phyloP scores from a whole-genome alignment of 2,888 invertebrate genomes.

The Dolomedes plantarius region DNA sequence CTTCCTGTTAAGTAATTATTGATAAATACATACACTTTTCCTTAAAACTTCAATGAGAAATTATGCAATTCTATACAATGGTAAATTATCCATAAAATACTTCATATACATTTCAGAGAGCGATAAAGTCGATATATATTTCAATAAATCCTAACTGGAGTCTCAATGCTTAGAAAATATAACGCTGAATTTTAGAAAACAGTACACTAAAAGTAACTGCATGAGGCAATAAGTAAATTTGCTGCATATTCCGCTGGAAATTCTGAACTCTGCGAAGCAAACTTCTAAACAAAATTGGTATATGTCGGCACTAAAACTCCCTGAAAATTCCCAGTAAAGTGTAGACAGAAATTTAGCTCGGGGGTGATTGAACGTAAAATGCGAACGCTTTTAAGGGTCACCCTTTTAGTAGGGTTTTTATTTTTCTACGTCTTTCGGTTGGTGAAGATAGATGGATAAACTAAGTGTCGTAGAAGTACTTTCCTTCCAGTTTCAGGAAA shows the following conservation, averaged over 20 bases:
- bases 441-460: constrained; percentile 30
- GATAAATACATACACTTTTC: too few relatives aligned
- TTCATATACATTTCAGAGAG: too few relatives aligned
- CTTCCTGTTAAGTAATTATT: too few relatives aligned
- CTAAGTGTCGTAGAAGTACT: constrained; percentile 21
- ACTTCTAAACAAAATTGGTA: too few relatives aligned
- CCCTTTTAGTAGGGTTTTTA: constrained; percentile 20
- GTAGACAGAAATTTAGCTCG: background rate
- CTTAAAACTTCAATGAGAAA: too few relatives aligned
- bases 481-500: constrained; percentile 20
- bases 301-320: background rate
- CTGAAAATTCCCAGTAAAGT: background rate
- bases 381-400: constrained; percentile 8
- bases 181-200: too few relatives aligned
- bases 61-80: too few relatives aligned
- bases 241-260: background rate
- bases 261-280: background rate
- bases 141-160: too few relatives aligned
- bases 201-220: too few relatives aligned
- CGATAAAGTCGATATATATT: too few relatives aligned
- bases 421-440: constrained; percentile 1
- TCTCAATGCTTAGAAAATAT: too few relatives aligned
- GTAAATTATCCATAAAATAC: too few relatives aligned
- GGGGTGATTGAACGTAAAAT: constrained; percentile 7
- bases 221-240: background rate